Percentiles rank a stretch among this genome's conserved stretches.
phyloP scores from a whole-genome alignment of 2,797 vertebrate species.

The Intellagama lesueurii region DNA sequence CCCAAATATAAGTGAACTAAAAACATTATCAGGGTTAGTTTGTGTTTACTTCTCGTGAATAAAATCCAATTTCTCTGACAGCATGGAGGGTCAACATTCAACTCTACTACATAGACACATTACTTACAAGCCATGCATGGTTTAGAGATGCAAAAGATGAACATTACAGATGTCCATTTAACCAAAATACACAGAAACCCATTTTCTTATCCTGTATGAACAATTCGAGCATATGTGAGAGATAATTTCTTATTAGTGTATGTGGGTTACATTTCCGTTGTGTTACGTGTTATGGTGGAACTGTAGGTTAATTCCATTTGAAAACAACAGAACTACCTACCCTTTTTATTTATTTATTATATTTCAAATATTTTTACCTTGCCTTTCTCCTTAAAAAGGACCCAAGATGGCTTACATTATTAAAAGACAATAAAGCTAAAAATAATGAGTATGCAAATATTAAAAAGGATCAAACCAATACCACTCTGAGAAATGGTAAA shows the following conservation, averaged over 20 bases:
- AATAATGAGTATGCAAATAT: too few relatives aligned
- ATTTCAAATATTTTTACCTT: too few relatives aligned
- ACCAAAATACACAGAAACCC: not conserved
- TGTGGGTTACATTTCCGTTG: not conserved
- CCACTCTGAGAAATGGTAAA: too few relatives aligned
- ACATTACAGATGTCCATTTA: not conserved
- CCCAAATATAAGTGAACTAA: conserved; percentile 55
- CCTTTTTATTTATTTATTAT: not conserved
- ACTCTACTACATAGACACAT: conserved; percentile 13
- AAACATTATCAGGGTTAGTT: conserved; percentile 49
- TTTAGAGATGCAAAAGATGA: not conserved
- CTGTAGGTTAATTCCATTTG: not conserved
- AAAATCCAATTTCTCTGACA: conserved; percentile 26
- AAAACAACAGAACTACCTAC: not conserved
- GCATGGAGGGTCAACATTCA: not conserved
- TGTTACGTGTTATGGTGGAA: not conserved
- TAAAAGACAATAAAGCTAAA: too few relatives aligned
- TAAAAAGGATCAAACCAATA: not conserved
- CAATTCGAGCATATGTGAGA: not conserved
- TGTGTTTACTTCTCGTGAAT: conserved; percentile 45
- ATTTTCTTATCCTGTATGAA: not conserved
- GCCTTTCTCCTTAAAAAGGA: too few relatives aligned
- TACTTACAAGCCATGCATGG: not conserved
- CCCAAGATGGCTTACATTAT: too few relatives aligned
- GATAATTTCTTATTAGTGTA: not conserved